phyloP scores from a whole-genome alignment of 2,797 vertebrate genomes.

The Danio tinwini region DNA sequence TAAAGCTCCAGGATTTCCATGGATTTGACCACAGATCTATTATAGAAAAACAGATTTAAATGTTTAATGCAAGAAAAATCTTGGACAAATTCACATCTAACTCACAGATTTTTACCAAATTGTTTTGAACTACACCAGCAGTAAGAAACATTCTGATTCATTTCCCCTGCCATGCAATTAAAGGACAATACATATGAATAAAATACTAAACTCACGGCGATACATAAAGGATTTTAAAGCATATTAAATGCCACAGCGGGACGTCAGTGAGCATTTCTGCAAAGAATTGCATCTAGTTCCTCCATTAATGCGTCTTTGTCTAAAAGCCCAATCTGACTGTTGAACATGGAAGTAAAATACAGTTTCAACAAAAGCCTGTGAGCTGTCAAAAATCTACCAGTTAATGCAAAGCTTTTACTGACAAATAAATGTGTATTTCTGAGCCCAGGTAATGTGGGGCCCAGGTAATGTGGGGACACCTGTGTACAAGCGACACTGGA shows the following conservation, averaged over 20 bases:
- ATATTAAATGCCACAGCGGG: not conserved
- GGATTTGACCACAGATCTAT: not conserved
- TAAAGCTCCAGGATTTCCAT: no score
- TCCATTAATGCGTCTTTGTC: no score
- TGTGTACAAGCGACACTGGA: no score
- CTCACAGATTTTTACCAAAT: not conserved
- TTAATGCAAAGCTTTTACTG: no score
- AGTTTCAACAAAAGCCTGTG: no score
- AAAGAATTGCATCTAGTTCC: no score
- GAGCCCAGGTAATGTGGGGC: no score
- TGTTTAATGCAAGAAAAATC: not conserved
- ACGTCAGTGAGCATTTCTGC: not conserved
- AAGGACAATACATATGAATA: not conserved
- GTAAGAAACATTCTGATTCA: not conserved
- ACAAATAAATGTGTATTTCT: no score
- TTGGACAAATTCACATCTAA: not conserved
- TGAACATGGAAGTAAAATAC: no score
- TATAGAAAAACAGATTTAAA: not conserved
- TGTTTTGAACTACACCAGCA: not conserved
- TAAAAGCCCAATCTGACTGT: no score
- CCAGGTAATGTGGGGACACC: no score
- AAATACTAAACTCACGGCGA: not conserved
- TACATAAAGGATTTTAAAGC: conserved; percentile 9
- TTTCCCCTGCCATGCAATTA: not conserved
- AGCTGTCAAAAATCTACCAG: no score